These are phyloP conservation scores for Leptinotarsa juncta DNA, from an alignment of 2,888 invertebrate species.

Conservation along the genomic window DNA sequence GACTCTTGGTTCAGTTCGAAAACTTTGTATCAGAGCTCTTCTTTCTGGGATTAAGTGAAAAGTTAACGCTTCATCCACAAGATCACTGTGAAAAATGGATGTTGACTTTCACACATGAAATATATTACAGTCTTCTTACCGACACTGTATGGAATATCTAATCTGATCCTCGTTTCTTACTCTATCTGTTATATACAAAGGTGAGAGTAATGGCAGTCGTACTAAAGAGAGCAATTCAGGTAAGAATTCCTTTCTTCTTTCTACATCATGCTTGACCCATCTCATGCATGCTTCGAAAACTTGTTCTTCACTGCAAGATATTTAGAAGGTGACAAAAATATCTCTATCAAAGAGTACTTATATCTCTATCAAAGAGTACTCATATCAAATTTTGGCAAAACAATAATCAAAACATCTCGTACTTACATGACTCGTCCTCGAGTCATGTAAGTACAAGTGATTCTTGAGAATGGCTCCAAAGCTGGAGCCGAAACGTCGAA, in stretches of 20 bases:
- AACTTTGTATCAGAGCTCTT: slow-evolving; percentile 79
- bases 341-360: neutral
- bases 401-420: too few relatives aligned
- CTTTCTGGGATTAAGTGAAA: slow-evolving; percentile 90
- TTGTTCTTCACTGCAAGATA: slow-evolving; percentile 74
- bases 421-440: too few relatives aligned
- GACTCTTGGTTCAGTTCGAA: slow-evolving; percentile 80
- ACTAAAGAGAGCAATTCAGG: slow-evolving; percentile 81
- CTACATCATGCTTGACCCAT: slow-evolving; percentile 78
- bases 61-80: slow-evolving; percentile 88
- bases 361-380: too few relatives aligned
- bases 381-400: too few relatives aligned
- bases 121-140: slow-evolving; percentile 63
- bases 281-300: slow-evolving; percentile 87
- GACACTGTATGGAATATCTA: slow-evolving; percentile 81
- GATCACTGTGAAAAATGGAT: slow-evolving; percentile 69
- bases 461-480: too few relatives aligned
- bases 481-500: too few relatives aligned
- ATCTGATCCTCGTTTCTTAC: slow-evolving; percentile 84
- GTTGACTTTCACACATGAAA: neutral
- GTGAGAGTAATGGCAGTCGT: slow-evolving; percentile 82
- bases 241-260: slow-evolving; percentile 70
- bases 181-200: slow-evolving; percentile 83
- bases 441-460: too few relatives aligned
- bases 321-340: slow-evolving; percentile 8